Evolutionary conservation across 2,797 vertebrate species (phyloP).

Genomic region (Etheostoma nigrum): DNA sequence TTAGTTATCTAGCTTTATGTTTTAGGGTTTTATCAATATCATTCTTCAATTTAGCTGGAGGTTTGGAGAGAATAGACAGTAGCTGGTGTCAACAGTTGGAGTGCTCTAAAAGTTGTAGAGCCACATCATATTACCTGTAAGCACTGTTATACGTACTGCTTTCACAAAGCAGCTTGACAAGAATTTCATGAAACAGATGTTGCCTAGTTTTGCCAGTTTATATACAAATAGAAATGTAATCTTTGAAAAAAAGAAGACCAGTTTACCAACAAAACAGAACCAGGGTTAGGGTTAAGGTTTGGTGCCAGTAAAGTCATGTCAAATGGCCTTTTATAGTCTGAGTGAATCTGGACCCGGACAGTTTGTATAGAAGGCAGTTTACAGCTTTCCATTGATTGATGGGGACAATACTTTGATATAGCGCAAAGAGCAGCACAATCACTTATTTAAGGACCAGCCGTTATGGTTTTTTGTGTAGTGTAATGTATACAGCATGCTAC

Average conservation of each 20-base stretch:
- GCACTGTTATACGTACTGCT: background rate
- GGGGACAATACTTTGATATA: conserved; percentile 6
- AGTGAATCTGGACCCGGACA: background rate
- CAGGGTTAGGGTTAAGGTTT: background rate
- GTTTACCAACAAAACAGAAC: background rate
- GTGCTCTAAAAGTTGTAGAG: background rate
- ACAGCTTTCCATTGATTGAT: background rate
- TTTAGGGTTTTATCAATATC: background rate
- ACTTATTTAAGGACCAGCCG: too few species aligned
- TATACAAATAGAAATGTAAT: background rate
- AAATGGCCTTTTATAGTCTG: conserved; percentile 6
- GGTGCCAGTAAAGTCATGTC: background rate
- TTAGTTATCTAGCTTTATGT: background rate
- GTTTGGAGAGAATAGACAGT: background rate
- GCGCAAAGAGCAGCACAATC: too few species aligned
- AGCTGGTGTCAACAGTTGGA: background rate
- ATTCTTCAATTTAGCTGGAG: background rate
- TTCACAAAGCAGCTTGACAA: background rate
- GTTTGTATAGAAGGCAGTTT: background rate
- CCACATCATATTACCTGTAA: conserved; percentile 1
- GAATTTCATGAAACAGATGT: background rate
- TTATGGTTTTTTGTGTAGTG: too few species aligned
- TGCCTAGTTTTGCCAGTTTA: background rate
- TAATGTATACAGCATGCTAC: too few species aligned
- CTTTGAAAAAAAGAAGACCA: background rate